Evolutionary conservation across 1,140 invertebrate species (phyloP).

Genomic region (Tribolium madens): DNA sequence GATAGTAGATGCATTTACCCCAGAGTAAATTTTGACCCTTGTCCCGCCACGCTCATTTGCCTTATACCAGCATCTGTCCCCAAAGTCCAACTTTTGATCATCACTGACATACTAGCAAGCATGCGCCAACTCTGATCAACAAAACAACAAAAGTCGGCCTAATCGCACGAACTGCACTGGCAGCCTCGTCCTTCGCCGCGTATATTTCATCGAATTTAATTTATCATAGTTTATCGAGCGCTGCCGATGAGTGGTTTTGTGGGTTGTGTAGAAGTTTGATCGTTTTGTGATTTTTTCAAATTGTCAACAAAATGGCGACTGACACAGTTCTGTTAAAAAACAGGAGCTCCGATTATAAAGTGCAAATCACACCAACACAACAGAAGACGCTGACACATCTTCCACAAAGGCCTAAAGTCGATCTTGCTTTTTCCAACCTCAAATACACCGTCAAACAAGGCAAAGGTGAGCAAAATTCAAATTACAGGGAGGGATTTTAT

Average conservation of each 20-base stretch:
- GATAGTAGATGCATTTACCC: too few species aligned
- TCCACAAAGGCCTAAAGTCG: slow-evolving; percentile 86
- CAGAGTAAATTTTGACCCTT: background rate
- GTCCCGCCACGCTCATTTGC: background rate
- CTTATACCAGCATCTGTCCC: background rate
- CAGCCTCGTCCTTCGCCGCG: slow-evolving; percentile 5
- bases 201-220: background rate
- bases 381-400: slow-evolving; percentile 85
- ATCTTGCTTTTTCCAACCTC: slow-evolving; percentile 87
- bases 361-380: slow-evolving; percentile 76
- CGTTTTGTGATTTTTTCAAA: slow-evolving; percentile 16
- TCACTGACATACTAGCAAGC: slow-evolving; percentile 7
- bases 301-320: slow-evolving; percentile 64
- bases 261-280: slow-evolving; percentile 32
- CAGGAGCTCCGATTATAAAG: slow-evolving; percentile 66
- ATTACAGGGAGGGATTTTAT: background rate
- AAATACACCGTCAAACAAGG: slow-evolving; percentile 88
- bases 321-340: slow-evolving; percentile 67
- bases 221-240: slow-evolving; percentile 25
- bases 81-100: slow-evolving; percentile 26
- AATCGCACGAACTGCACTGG: slow-evolving; percentile 26
- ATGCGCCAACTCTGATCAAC: background rate
- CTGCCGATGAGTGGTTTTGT: slow-evolving; percentile 3
- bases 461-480: slow-evolving; percentile 72
- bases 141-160: slow-evolving; percentile 1